Base-by-base conservation (phyloP, 2,113 vertebrate genomes). In the Brachyistius frenatus region DNA sequence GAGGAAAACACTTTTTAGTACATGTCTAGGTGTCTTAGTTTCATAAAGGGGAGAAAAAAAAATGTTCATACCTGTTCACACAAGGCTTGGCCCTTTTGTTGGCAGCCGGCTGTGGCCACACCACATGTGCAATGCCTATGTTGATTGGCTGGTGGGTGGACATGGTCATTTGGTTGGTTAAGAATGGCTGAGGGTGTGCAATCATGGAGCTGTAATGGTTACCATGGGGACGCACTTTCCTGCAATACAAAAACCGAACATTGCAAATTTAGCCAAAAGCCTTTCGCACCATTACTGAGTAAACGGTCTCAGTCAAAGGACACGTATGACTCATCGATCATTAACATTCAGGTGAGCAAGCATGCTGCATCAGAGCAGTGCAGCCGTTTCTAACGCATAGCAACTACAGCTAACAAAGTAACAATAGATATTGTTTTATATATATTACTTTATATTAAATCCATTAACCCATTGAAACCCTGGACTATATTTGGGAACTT, bases 121-220 rank as follows among this genome's bases (percentile, higher is more conserved):
- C 95, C 70, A 99, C 97, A 32, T 98, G 98, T 91, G 98, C 97
- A 78, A 99, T 98, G 90, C 98, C 98, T 95, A 99, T 96, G 63
- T 96, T 99, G 89, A 99, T 96, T 72, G 98, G 97, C 93, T 99
- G 98, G 85, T 97, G 96, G 86, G 96, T 96, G 37, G 98, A 97
- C 89, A 99, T 92, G 84, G 97, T 95, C 95, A 99, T 98, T 92
- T 98, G 97, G 94, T 97, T 99, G 85, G 97, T 96, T 92, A 99
- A 84, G 81, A 99, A 96, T 90, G 97, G 96, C 68, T 98, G 98
- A 1, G 96, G 96, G 85, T 98, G 98, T 2, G 96, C 95, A 88
- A 99, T 95, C 95, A 99, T 49, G 70, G 98, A 96, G 86, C 87
- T 97, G 92, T 98, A 99, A 95, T 97, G 98, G 93, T 91, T 97